Evolutionary conservation across 2,797 vertebrate species (phyloP).

Genomic region (Orestias chungarensis): DNA sequence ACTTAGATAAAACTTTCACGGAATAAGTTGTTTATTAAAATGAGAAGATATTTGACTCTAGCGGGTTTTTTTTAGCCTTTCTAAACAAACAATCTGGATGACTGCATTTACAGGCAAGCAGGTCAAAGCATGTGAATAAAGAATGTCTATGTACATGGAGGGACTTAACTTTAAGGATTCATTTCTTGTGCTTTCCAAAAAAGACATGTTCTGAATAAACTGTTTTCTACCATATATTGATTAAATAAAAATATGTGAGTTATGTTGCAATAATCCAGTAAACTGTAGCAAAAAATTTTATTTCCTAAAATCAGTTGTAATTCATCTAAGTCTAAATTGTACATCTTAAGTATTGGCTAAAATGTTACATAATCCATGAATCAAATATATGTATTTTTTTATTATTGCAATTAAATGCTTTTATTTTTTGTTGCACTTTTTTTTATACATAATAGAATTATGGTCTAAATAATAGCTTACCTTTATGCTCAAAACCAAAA

Average conservation of each 20-base stretch:
- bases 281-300: neutral
- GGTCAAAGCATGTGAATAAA: conserved; percentile 36
- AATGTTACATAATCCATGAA: too few species aligned
- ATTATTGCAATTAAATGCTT: too few species aligned
- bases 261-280: neutral
- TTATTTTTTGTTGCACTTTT: too few species aligned
- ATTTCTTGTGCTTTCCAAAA: neutral
- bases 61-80: conserved; percentile 19
- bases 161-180: neutral
- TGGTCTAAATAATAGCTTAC: too few species aligned
- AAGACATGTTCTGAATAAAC: neutral
- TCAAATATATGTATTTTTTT: too few species aligned
- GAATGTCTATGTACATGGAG: neutral
- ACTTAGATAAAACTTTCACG: conserved; percentile 10
- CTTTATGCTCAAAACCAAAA: too few species aligned
- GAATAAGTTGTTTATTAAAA: conserved; percentile 43
- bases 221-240: neutral
- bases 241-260: neutral
- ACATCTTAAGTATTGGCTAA: neutral
- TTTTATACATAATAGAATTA: too few species aligned
- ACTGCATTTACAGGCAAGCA: neutral
- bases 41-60: conserved; percentile 27
- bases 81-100: too few species aligned
- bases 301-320: neutral
- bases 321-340: neutral